Percentiles rank a stretch among this genome's conserved stretches.
Evolutionary conservation across 2,113 vertebrate species (phyloP).

Genomic region (Oriolus oriolus): DNA sequence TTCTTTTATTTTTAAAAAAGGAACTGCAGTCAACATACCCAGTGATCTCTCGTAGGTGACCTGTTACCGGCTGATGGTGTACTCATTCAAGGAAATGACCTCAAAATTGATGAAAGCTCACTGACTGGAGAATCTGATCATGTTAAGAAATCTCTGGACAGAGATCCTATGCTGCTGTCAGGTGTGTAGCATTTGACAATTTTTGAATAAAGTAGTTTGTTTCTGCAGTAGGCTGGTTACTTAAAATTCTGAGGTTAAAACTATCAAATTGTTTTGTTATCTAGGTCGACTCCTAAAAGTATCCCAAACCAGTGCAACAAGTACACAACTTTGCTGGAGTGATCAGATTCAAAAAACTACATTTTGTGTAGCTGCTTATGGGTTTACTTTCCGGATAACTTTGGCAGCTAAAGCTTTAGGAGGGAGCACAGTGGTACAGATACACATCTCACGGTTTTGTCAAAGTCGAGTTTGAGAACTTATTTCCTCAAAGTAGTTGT

Average conservation of each 20-base stretch:
- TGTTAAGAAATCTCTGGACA: slow-evolving; percentile 90
- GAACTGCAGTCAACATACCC: background rate
- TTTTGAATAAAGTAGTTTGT: background rate
- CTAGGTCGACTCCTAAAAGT: background rate
- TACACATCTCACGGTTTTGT: fast-evolving
- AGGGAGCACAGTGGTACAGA: background rate
- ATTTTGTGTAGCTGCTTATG: background rate
- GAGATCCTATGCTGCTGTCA: slow-evolving; percentile 95
- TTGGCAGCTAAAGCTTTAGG: background rate
- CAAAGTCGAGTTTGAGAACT: background rate
- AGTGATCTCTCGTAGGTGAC: slow-evolving; percentile 82
- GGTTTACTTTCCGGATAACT: background rate
- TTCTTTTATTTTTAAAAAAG: background rate
- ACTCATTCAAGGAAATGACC: slow-evolving; percentile 96
- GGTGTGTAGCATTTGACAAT: slow-evolving; percentile 67
- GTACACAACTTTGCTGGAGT: background rate
- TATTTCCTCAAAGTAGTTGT: background rate
- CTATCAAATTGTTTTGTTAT: background rate
- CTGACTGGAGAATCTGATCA: slow-evolving; percentile 98
- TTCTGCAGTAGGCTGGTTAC: background rate
- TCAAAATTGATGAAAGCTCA: slow-evolving; percentile 98
- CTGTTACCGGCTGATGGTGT: slow-evolving; percentile 94
- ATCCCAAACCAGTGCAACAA: background rate
- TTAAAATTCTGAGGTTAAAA: background rate
- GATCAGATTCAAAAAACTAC: background rate